phyloP scores from a whole-genome alignment of 2,888 invertebrate genomes.

The Rapana venosa region DNA sequence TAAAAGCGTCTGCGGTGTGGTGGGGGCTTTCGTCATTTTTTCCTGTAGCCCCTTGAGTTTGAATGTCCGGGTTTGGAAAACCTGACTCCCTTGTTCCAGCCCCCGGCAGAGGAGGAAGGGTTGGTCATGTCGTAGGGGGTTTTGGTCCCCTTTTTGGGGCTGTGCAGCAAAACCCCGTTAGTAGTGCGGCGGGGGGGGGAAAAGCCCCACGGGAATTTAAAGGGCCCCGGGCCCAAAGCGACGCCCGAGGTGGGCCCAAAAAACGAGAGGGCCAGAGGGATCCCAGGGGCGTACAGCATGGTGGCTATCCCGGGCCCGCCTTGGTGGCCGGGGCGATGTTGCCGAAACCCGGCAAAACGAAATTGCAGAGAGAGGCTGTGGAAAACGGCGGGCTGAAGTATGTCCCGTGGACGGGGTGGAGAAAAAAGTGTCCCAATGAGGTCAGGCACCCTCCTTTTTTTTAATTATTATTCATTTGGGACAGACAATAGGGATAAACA shows the following conservation, averaged over 20 bases:
- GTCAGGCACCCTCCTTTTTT: no score
- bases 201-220: conserved; percentile 91
- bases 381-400: neutral
- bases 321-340: conserved; percentile 94
- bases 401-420: neutral
- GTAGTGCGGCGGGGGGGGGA: conserved; percentile 68
- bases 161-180: conserved; percentile 89
- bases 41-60: neutral
- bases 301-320: conserved; percentile 91
- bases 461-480: no score
- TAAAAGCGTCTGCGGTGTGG: neutral
- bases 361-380: neutral
- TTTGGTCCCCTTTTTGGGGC: conserved; percentile 70
- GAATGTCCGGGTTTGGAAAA: neutral
- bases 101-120: neutral
- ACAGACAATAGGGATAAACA: no score
- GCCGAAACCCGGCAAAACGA: conserved; percentile 89
- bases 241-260: conserved; percentile 98
- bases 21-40: neutral
- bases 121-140: conserved; percentile 21
- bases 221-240: conserved; percentile 88
- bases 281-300: conserved; percentile 96
- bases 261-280: conserved; percentile 94
- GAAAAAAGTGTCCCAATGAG: neutral
- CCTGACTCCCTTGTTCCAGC: neutral